Conservation (phyloP, 1,140 invertebrate species). For the Acromyrmex echinatior region DNA sequence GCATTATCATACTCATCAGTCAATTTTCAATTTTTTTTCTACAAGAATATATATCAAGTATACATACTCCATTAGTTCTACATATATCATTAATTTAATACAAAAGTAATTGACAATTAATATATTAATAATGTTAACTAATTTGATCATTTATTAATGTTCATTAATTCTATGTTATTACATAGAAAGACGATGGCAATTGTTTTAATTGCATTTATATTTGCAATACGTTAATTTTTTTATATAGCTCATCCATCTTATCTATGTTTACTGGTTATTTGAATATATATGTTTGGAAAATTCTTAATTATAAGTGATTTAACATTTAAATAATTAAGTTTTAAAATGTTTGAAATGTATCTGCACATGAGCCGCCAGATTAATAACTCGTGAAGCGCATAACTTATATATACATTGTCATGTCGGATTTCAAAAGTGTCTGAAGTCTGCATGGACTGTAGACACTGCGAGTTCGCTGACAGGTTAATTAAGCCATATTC, state of each 20-base stretch:
- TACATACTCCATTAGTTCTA: background rate
- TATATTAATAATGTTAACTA: no score
- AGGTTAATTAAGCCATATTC: constrained; percentile 66
- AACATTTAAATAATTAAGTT: background rate
- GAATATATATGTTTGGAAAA: background rate
- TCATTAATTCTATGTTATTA: background rate
- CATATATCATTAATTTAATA: no score
- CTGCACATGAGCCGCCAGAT: background rate
- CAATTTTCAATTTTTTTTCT: background rate
- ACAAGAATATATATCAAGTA: background rate
- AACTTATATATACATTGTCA: constrained; percentile 18
- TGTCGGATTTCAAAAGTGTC: constrained; percentile 27
- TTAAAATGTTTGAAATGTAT: background rate
- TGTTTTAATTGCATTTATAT: background rate
- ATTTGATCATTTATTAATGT: no score
- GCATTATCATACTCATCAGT: background rate
- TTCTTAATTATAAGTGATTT: background rate
- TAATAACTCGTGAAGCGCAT: constrained; percentile 20
- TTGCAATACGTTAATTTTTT: background rate
- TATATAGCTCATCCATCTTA: background rate
- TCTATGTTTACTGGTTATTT: background rate
- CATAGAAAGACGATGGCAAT: background rate
- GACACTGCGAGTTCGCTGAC: constrained; percentile 43
- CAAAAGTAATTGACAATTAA: no score
- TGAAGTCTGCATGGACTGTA: constrained; percentile 18